phyloP scores from a whole-genome alignment of 2,113 vertebrate genomes.

The Urocynchramus pylzowi region DNA sequence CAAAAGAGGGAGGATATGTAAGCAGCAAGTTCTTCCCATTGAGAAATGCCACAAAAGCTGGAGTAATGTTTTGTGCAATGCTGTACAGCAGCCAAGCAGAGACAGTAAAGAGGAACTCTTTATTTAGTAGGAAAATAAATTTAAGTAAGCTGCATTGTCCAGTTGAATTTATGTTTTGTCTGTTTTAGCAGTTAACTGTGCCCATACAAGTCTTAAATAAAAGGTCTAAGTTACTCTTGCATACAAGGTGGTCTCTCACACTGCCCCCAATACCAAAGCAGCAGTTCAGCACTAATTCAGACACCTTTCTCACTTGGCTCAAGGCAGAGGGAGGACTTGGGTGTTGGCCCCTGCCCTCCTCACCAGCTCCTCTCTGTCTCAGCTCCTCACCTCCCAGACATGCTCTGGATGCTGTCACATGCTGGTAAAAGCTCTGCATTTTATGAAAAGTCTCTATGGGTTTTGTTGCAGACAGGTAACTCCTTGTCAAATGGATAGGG shows the following conservation, averaged over 20 bases:
- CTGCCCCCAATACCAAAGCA: neutral
- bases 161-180: neutral
- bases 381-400: neutral
- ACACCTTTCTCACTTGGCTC: neutral
- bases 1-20: rapidly evolving
- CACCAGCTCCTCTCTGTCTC: neutral
- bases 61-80: neutral
- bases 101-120: neutral
- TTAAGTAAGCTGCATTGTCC: neutral
- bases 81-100: neutral
- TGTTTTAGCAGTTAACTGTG: neutral
- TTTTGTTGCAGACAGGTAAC: neutral
- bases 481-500: neutral
- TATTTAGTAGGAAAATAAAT: neutral
- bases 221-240: neutral
- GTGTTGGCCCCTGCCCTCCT: neutral
- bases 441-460: neutral
- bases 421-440: neutral
- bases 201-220: neutral
- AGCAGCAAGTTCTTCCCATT: neutral
- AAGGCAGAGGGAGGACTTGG: neutral
- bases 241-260: neutral
- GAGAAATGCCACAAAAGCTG: neutral
- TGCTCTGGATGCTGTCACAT: neutral
- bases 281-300: neutral